Conservation (phyloP, 2,797 vertebrate genomes). For the Sparidentex hasta region DNA sequence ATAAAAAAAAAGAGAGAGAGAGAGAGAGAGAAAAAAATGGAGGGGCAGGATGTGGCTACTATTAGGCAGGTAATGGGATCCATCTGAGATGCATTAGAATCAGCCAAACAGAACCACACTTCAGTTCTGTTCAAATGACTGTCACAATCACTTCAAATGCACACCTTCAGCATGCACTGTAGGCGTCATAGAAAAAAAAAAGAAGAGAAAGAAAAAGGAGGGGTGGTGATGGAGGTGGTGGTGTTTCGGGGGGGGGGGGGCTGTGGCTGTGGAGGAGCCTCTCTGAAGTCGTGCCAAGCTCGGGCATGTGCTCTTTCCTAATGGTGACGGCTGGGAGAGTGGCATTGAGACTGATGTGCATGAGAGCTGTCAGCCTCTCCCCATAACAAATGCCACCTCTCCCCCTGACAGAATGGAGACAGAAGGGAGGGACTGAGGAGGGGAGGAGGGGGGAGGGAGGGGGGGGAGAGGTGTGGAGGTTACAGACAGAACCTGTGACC, state of each 20-base stretch:
- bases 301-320: constrained; percentile 75
- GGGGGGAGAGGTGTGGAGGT: constrained; percentile 61
- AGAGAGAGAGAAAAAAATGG: constrained; percentile 35
- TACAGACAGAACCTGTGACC: constrained; percentile 82
- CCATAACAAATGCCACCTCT: constrained; percentile 79
- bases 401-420: constrained; percentile 73
- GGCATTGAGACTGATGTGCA: constrained; percentile 79
- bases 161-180: constrained; percentile 62
- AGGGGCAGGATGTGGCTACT: constrained; percentile 78
- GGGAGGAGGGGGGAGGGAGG: not conserved
- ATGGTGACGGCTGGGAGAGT: constrained; percentile 78
- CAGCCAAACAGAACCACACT: constrained; percentile 79
- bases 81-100: constrained; percentile 81
- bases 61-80: constrained; percentile 81
- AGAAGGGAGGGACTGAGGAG: constrained; percentile 58
- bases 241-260: not conserved
- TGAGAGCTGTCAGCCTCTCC: constrained; percentile 80
- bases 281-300: constrained; percentile 76
- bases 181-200: constrained; percentile 31
- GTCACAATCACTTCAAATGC: constrained; percentile 70
- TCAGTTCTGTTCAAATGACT: constrained; percentile 75
- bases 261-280: constrained; percentile 58
- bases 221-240: too few species aligned
- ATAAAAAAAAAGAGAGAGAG: not conserved
- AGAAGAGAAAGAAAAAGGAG: constrained; percentile 2